These are phyloP conservation scores for Meda fulgida DNA, from an alignment of 2,797 vertebrate genomes.

Conservation along the genomic window DNA sequence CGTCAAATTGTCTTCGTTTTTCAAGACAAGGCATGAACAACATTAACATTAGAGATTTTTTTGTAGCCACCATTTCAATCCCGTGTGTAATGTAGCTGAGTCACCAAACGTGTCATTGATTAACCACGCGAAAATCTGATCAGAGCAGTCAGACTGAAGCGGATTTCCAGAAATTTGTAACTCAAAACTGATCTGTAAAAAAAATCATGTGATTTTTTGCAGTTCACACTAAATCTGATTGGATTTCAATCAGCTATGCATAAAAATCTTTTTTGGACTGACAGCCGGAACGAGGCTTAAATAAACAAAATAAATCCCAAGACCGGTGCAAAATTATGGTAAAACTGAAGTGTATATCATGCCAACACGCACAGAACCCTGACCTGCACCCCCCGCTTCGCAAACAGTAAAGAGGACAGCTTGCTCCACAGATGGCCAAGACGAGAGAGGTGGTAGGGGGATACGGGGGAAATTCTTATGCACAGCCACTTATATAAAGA, in stretches of 20 bases:
- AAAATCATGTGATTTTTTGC: neutral
- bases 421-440: constrained; percentile 67
- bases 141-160: too few species aligned
- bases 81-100: too few species aligned
- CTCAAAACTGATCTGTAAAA: too few species aligned
- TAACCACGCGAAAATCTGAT: too few species aligned
- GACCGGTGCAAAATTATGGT: neutral
- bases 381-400: constrained; percentile 34
- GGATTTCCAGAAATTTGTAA: too few species aligned
- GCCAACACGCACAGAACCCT: constrained; percentile 38
- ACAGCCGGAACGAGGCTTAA: neutral
- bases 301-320: neutral
- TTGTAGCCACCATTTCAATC: too few species aligned
- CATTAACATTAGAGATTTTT: too few species aligned
- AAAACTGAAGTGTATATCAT: neutral
- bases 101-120: too few species aligned
- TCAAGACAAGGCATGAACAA: too few species aligned
- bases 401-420: constrained; percentile 54
- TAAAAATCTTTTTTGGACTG: neutral
- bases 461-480: constrained; percentile 49
- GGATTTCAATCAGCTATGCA: neutral
- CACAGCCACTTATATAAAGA: constrained; percentile 30
- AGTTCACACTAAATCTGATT: neutral
- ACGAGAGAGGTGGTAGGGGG: constrained; percentile 28
- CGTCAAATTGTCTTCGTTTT: too few species aligned